Evolutionary conservation across 2,888 invertebrate species (phyloP).

Genomic region (Xylota sylvarum): DNA sequence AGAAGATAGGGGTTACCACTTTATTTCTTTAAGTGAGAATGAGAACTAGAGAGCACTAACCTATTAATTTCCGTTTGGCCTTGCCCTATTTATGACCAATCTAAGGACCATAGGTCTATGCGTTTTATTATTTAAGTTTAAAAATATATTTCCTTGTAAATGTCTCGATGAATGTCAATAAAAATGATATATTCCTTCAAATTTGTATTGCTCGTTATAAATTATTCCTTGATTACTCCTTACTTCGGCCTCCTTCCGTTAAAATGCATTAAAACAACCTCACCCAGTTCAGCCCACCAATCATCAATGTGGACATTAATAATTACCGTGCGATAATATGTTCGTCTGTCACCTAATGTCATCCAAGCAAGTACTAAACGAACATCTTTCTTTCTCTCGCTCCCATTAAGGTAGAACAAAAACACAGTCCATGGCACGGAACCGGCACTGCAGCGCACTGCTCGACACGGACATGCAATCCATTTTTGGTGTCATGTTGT

Average conservation of each 20-base stretch:
- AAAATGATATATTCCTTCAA: background rate
- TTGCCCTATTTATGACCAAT: too few relatives aligned
- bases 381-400: slow-evolving; percentile 74
- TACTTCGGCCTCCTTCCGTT: slow-evolving; percentile 13
- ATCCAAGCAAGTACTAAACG: slow-evolving; percentile 71
- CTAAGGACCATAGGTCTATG: too few relatives aligned
- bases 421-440: slow-evolving; percentile 43
- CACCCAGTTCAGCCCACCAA: slow-evolving; percentile 28
- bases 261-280: slow-evolving; percentile 13
- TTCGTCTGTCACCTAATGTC: slow-evolving; percentile 79
- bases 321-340: slow-evolving; percentile 77
- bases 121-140: background rate
- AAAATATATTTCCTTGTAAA: background rate
- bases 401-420: slow-evolving; percentile 42
- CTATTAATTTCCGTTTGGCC: too few relatives aligned
- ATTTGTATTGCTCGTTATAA: slow-evolving; percentile 7
- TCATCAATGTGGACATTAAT: slow-evolving; percentile 58
- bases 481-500: slow-evolving; percentile 83
- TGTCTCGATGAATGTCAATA: background rate
- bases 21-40: too few relatives aligned
- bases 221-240: slow-evolving; percentile 19
- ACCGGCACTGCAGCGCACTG: slow-evolving; percentile 25
- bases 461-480: slow-evolving; percentile 71
- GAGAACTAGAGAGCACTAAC: too few relatives aligned
- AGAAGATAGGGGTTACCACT: too few relatives aligned